phyloP scores from a whole-genome alignment of 2,113 vertebrate species.

The Pangasianodon gigas region DNA sequence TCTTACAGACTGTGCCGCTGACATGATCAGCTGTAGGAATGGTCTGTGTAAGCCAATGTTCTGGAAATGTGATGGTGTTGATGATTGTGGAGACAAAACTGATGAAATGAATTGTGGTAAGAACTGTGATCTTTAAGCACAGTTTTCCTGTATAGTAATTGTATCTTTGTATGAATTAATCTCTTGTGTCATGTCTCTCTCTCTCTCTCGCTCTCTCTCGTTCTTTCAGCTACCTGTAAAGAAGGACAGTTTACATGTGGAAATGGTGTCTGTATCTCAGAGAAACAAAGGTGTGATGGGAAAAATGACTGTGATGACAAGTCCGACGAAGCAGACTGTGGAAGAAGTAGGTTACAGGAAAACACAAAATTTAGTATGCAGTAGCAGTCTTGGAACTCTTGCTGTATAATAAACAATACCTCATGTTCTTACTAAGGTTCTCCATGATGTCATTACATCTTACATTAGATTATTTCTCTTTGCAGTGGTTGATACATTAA shows the following conservation, averaged over 20 bases:
- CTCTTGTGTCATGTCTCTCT: neutral
- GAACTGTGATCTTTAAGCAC: constrained; percentile 34
- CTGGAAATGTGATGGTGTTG: constrained; percentile 85
- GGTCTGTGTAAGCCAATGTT: constrained; percentile 84
- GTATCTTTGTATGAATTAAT: neutral
- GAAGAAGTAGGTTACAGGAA: constrained; percentile 63
- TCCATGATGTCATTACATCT: neutral
- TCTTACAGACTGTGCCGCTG: constrained; percentile 63
- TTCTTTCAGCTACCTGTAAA: constrained; percentile 64
- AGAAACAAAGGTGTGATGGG: constrained; percentile 74
- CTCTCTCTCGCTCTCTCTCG: neutral
- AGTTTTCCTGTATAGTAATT: neutral
- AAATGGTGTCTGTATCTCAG: constrained; percentile 76
- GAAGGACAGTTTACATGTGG: constrained; percentile 69
- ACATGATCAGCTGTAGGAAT: constrained; percentile 79
- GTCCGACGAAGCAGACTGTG: constrained; percentile 81
- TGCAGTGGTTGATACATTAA: too few species aligned
- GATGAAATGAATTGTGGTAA: constrained; percentile 87
- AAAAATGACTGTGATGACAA: constrained; percentile 79
- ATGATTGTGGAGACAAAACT: constrained; percentile 88
- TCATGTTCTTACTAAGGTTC: neutral
- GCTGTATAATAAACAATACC: neutral
- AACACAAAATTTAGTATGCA: neutral
- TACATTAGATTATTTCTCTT: neutral
- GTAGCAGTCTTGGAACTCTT: too few species aligned